A percentile compares a stretch with the other conserved stretches of the same genome.
These are phyloP conservation scores for Promerops cafer DNA, from an alignment of 2,113 vertebrate species.

Conservation along the genomic window DNA sequence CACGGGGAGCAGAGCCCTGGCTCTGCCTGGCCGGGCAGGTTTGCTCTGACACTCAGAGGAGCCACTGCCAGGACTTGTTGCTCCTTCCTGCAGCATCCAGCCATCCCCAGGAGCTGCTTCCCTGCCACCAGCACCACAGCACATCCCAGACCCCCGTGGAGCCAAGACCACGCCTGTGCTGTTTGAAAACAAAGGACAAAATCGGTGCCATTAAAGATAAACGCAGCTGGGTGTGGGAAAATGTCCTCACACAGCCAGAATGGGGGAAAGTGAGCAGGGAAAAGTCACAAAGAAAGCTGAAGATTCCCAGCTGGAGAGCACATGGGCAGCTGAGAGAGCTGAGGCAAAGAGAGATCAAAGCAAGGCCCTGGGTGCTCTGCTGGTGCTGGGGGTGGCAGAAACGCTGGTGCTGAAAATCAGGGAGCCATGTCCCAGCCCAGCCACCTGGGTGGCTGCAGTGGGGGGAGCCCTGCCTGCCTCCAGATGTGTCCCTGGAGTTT, in stretches of 20 bases:
- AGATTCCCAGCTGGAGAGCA: constrained; percentile 1
- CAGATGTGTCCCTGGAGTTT: neutral
- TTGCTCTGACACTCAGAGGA: neutral
- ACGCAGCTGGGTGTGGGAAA: neutral
- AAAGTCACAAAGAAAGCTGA: neutral
- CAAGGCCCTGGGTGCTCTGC: neutral
- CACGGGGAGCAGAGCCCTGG: neutral
- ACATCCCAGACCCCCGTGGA: accelerated
- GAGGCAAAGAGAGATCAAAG: neutral
- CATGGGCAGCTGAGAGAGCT: neutral
- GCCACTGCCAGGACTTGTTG: neutral
- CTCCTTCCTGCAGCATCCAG: neutral
- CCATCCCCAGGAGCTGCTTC: neutral
- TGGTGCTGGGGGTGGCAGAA: neutral
- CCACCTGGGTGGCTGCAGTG: accelerated
- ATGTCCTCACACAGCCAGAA: neutral
- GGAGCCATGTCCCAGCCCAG: neutral
- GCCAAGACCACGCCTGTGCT: neutral
- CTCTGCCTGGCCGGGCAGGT: neutral
- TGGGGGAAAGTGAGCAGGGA: neutral
- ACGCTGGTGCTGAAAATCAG: neutral
- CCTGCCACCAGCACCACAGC: neutral
- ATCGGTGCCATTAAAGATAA: neutral
- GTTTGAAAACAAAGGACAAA: neutral
- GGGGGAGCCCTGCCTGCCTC: neutral